A percentile compares a stretch with the other conserved stretches of the same genome.
These are phyloP conservation scores for Sebastes steindachneri DNA, from an alignment of 2,797 vertebrate species.

Conservation along the genomic window DNA sequence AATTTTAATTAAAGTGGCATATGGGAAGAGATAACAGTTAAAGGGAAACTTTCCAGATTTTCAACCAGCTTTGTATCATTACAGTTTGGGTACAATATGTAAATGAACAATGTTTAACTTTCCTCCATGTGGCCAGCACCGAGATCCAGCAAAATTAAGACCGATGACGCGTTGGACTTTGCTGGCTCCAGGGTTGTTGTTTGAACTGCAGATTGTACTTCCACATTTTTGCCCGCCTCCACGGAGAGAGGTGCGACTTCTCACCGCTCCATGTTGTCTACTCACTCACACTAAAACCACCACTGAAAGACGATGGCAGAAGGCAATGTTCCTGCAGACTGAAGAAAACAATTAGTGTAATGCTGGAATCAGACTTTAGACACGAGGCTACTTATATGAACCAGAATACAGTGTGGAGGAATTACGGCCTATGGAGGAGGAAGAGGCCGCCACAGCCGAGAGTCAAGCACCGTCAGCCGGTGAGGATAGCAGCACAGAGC, in stretches of 20 bases:
- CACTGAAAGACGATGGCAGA: too few relatives aligned
- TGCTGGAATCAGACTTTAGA: too few relatives aligned
- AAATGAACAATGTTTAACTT: neutral
- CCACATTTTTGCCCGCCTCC: neutral
- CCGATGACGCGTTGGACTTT: neutral
- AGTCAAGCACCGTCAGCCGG: too few relatives aligned
- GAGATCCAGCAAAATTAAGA: neutral
- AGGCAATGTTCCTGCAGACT: too few relatives aligned
- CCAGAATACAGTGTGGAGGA: too few relatives aligned
- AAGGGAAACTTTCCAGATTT: neutral
- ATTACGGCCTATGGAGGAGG: too few relatives aligned
- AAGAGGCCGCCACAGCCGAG: too few relatives aligned
- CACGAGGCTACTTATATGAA: too few relatives aligned
- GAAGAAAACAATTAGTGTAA: too few relatives aligned
- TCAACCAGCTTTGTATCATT: neutral
- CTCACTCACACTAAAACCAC: too few relatives aligned
- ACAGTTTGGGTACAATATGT: neutral
- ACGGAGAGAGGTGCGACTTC: neutral
- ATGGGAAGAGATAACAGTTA: neutral
- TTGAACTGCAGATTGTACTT: neutral
- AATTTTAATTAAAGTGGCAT: neutral
- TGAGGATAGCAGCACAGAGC: too few relatives aligned
- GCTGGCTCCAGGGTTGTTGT: neutral
- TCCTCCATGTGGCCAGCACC: neutral
- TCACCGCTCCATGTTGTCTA: too few relatives aligned